Base-by-base conservation (phyloP, 1,140 invertebrate genomes). In the Cataglyphis hispanica region DNA sequence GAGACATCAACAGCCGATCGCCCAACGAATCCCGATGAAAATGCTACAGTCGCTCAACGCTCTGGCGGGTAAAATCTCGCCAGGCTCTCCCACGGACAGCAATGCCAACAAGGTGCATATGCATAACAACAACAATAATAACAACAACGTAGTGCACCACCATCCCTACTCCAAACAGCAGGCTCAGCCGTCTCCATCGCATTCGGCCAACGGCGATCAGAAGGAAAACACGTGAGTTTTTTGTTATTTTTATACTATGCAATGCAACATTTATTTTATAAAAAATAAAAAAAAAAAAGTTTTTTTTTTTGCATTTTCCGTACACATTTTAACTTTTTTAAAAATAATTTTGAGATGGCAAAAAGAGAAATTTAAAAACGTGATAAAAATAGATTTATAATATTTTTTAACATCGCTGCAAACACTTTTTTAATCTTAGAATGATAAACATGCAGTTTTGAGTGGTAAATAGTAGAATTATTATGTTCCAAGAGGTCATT, bases 31-130 rank as follows among this genome's bases (percentile, higher is more conserved):
- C 66, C 93, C 93, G 37, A 95, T 95, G 94, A 95, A 95, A 94
- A 98, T 97, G 97, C 95, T 98, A 92, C 97, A 97, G 93, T 97
- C 97, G 85, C 94, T 97, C 94, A 97, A 97, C 95, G 96, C 97
- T 93, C 95, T 98, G 95, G 97, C 97, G 94, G 97, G 97, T 91
- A 98, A 98, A 94, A 97, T 97, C 94, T 97, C 97, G 94, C 97
- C 97, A 92, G 96, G 97, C 86, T 95, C 95, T 80, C 95, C 94
- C 13, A 95, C 94, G 74, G 95, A 95, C 87, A 94, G 94, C 90
- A 95, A 95, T 89, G 95, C 93, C 40, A 95, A 95, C 84, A 95
- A 91, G 86, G 94, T 95, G 64, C 93, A 94, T 85, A 92, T 95
- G 90, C 95, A 96, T 92, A 97, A 96, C 93, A 96, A 96, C 93